These are phyloP conservation scores for Bugula neritina DNA, from an alignment of 2,888 invertebrate species.

Conservation along the genomic window DNA sequence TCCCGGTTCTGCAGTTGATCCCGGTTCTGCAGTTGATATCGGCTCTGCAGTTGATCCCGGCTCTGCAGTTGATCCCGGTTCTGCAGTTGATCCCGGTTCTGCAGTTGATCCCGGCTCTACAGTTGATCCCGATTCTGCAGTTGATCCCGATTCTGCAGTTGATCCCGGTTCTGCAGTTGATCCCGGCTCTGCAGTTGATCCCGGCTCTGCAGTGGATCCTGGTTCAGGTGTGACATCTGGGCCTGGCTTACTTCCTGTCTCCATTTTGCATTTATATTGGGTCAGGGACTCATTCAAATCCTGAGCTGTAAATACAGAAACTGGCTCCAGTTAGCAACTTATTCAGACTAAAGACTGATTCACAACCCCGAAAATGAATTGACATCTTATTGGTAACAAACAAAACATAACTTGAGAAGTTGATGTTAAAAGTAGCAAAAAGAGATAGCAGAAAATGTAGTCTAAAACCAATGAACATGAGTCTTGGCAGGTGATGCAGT, in stretches of 20 bases:
- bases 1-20: slow-evolving; percentile 30
- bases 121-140: slow-evolving; percentile 44
- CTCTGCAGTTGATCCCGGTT: slow-evolving; percentile 33
- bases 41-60: slow-evolving; percentile 50
- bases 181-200: slow-evolving; percentile 39
- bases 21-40: slow-evolving; percentile 29
- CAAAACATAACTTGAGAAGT: too few relatives aligned
- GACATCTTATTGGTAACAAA: too few relatives aligned
- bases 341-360: too few relatives aligned
- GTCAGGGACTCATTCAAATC: background rate
- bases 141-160: slow-evolving; percentile 35
- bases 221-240: slow-evolving; percentile 52
- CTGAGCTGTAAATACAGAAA: background rate
- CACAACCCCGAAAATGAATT: too few relatives aligned
- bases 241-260: background rate
- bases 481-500: too few relatives aligned
- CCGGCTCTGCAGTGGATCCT: slow-evolving; percentile 37
- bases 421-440: too few relatives aligned
- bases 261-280: background rate
- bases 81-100: slow-evolving; percentile 42
- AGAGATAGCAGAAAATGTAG: too few relatives aligned
- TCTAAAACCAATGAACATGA: too few relatives aligned
- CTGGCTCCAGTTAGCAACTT: too few relatives aligned
- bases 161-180: slow-evolving; percentile 40
- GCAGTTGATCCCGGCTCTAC: slow-evolving; percentile 43